Conservation (phyloP, 2,888 invertebrate genomes). For the Aplocera efformata region DNA sequence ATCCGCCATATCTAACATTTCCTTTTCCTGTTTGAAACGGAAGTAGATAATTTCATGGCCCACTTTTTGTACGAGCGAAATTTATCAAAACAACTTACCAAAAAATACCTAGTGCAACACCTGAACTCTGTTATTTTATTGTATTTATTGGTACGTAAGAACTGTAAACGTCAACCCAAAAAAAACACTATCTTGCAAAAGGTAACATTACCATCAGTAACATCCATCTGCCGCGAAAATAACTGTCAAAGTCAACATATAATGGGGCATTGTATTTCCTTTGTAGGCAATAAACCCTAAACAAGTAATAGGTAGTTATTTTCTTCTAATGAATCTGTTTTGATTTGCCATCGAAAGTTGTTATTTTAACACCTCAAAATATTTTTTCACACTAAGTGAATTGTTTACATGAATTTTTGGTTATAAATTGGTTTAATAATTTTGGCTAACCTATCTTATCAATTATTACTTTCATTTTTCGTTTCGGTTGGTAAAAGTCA, state of each 20-base stretch:
- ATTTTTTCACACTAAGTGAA: too few relatives aligned
- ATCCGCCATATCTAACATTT: conserved; percentile 77
- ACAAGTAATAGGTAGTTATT: too few relatives aligned
- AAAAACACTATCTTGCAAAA: conserved; percentile 15
- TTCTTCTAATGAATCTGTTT: neutral
- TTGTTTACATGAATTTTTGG: too few relatives aligned
- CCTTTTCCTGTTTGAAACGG: conserved; percentile 81
- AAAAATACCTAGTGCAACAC: conserved; percentile 8
- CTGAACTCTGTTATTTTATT: conserved; percentile 5
- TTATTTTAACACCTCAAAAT: too few relatives aligned
- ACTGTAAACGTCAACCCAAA: conserved; percentile 42
- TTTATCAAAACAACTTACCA: conserved; percentile 31
- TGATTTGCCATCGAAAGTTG: conserved; percentile 6
- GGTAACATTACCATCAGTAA: conserved; percentile 26
- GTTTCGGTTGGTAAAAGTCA: too few relatives aligned
- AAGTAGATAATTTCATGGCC: conserved; percentile 40
- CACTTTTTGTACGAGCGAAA: conserved; percentile 13
- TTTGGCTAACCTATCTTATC: too few relatives aligned
- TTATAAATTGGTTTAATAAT: too few relatives aligned
- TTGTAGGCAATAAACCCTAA: too few relatives aligned
- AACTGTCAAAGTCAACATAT: conserved; percentile 35
- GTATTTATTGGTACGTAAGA: conserved; percentile 17
- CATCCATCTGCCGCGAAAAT: conserved; percentile 45
- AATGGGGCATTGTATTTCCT: neutral
- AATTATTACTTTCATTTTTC: too few relatives aligned